Conservation (phyloP, 1,140 invertebrate species). For the Dinothrombium tinctorium region DNA sequence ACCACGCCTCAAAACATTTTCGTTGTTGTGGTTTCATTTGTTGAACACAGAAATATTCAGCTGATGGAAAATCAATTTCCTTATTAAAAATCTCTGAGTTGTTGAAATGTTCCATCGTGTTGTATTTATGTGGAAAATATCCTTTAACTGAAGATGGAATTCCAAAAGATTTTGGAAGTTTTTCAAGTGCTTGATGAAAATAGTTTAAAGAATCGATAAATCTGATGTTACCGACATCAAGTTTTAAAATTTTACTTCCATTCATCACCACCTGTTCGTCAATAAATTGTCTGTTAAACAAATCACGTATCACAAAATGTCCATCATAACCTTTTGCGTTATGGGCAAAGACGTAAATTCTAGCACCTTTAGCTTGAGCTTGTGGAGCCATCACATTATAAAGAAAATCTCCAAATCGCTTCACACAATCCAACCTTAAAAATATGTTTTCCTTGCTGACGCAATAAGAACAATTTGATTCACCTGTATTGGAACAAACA, state of each 20-base stretch:
- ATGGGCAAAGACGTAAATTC: constrained; percentile 1
- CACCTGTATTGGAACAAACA: too few species aligned
- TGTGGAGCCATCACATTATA: background rate
- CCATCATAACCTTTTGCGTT: constrained; percentile 4
- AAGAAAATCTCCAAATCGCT: background rate
- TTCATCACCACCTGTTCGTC: background rate
- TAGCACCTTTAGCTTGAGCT: background rate
- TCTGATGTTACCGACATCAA: background rate
- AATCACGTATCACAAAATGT: constrained; percentile 3
- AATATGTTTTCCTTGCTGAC: too few species aligned
- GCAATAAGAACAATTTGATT: too few species aligned
- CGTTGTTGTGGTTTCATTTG: too few species aligned
- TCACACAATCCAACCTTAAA: background rate
- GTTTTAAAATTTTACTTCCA: constrained; percentile 2
- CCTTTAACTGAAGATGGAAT: constrained; percentile 6
- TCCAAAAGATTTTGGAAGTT: constrained; percentile 5
- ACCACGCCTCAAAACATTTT: too few species aligned
- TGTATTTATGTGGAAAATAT: constrained; percentile 6
- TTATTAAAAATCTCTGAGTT: too few species aligned
- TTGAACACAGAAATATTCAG: too few species aligned
- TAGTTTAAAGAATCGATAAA: constrained; percentile 7
- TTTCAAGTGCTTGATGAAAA: background rate
- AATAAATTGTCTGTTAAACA: background rate
- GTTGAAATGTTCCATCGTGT: background rate
- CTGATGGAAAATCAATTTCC: too few species aligned